Conservation (phyloP, 2,888 invertebrate species). For the Brachylomia viminalis region DNA sequence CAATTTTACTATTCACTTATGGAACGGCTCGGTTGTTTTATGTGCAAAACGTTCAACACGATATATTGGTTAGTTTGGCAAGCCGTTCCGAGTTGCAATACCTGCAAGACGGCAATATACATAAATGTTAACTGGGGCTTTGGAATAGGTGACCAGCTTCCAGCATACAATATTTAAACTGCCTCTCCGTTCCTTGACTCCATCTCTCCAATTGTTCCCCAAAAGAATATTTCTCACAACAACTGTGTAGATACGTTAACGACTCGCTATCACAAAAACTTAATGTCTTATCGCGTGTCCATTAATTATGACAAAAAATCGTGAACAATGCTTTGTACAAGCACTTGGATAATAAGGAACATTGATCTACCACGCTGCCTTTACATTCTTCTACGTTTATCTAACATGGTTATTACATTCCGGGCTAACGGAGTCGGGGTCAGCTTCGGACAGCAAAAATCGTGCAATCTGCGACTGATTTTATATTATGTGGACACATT, state of each 20-base stretch:
- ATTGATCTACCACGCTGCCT: constrained; percentile 54
- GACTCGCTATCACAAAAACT: constrained; percentile 42
- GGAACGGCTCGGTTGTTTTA: constrained; percentile 35
- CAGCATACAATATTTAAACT: constrained; percentile 25
- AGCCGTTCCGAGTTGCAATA: constrained; percentile 7
- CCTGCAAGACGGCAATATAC: constrained; percentile 11
- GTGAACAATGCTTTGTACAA: constrained; percentile 56
- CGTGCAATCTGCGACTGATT: constrained; percentile 30
- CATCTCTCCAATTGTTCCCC: neutral
- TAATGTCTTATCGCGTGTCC: constrained; percentile 58
- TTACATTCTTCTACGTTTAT: constrained; percentile 59
- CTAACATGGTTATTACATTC: constrained; percentile 70
- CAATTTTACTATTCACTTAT: constrained; percentile 52
- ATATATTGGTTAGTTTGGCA: constrained; percentile 28
- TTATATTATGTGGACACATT: constrained; percentile 37
- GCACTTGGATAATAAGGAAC: constrained; percentile 60
- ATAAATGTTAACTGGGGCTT: constrained; percentile 24
- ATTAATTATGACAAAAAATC: constrained; percentile 61
- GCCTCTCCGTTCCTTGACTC: neutral
- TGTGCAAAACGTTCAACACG: constrained; percentile 9
- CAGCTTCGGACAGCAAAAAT: constrained; percentile 36
- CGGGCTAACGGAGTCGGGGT: constrained; percentile 34
- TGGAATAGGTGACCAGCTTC: neutral
- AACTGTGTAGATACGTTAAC: constrained; percentile 22
- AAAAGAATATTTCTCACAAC: constrained; percentile 38